Conservation (phyloP, 2,888 invertebrate genomes). For the Chrysolina oricalcia region DNA sequence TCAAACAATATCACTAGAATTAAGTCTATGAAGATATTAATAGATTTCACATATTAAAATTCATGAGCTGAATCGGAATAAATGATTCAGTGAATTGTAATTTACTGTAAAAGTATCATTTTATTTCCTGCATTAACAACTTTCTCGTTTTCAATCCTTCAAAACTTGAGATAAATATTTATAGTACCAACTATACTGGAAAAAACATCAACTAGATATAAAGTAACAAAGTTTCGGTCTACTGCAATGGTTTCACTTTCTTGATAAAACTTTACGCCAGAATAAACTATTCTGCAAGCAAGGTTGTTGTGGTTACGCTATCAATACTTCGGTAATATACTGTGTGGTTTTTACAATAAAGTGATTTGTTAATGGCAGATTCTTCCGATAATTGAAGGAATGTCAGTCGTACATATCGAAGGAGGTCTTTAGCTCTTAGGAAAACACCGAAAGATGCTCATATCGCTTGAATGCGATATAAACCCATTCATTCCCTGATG, state of each 20-base stretch:
- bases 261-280: not conserved
- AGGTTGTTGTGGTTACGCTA: not conserved
- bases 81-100: constrained; percentile 28
- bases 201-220: constrained; percentile 8
- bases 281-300: not conserved
- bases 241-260: constrained; percentile 14
- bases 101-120: constrained; percentile 31
- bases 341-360: not conserved
- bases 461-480: no score
- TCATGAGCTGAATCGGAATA: constrained; percentile 25
- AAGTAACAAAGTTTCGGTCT: constrained; percentile 19
- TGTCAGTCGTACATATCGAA: no score
- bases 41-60: constrained; percentile 28
- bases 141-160: constrained; percentile 34
- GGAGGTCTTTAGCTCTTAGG: no score
- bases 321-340: not conserved
- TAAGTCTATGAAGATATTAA: not conserved
- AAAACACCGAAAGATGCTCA: no score
- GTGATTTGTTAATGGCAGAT: not conserved
- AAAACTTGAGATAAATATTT: constrained; percentile 24
- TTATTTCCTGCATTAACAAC: constrained; percentile 27
- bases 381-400: no score
- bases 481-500: no score
- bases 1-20: not conserved
- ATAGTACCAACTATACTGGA: constrained; percentile 10